These are phyloP conservation scores for Lepidocolaptes lacrymiger DNA, from an alignment of 2,797 vertebrate species.

Conservation along the genomic window DNA sequence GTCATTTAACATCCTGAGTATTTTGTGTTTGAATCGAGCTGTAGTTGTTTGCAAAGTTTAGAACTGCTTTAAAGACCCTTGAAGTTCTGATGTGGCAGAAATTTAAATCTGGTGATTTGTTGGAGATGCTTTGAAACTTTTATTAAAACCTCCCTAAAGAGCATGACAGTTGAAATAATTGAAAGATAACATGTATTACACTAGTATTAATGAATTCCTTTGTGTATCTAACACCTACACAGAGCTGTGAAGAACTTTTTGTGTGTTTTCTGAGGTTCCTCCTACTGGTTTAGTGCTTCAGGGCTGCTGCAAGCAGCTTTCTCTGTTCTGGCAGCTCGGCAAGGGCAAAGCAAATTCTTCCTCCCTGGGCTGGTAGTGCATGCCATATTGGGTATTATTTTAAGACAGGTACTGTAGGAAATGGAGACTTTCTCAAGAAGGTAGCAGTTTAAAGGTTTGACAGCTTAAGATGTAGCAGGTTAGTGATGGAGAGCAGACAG, in stretches of 20 bases:
- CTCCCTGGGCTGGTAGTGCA: not conserved
- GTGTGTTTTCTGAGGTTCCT: not conserved
- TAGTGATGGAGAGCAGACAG: not conserved
- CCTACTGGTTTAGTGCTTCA: not conserved
- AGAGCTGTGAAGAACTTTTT: not conserved
- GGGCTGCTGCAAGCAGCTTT: constrained; percentile 4
- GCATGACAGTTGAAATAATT: not conserved
- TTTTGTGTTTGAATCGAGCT: not conserved
- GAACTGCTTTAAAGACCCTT: not conserved
- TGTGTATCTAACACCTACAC: not conserved
- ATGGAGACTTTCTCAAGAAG: not conserved
- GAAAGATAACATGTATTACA: not conserved
- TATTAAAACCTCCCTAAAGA: not conserved
- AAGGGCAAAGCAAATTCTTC: not conserved
- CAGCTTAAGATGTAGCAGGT: not conserved
- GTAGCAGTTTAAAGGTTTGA: not conserved
- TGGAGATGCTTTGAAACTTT: not conserved
- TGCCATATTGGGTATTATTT: not conserved
- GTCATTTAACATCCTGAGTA: constrained; percentile 4
- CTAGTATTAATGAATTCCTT: not conserved
- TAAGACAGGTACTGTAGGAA: not conserved
- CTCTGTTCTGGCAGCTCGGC: not conserved
- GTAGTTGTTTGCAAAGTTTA: not conserved
- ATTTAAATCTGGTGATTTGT: not conserved
- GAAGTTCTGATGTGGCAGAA: not conserved